These are phyloP conservation scores for Cryptus armator DNA, from an alignment of 2,888 invertebrate genomes.

Conservation along the genomic window DNA sequence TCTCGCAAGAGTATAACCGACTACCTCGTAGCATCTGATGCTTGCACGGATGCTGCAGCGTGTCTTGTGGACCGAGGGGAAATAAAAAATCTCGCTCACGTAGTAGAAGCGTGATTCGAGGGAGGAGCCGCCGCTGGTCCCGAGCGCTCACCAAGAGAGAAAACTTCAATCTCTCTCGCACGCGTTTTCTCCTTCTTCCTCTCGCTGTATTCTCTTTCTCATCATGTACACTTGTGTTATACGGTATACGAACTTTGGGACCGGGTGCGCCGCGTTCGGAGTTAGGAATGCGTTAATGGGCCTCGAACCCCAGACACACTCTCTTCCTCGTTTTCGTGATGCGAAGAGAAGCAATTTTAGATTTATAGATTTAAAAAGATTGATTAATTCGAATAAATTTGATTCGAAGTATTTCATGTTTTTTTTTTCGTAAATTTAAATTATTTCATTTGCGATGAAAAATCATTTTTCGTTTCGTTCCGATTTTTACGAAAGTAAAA, in stretches of 20 bases:
- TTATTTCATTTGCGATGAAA: no score
- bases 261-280: constrained; percentile 40
- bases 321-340: constrained; percentile 9
- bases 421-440: no score
- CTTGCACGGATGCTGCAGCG: constrained; percentile 32
- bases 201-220: constrained; percentile 6
- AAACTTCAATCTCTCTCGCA: constrained; percentile 37
- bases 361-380: neutral
- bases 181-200: constrained; percentile 1
- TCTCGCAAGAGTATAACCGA: constrained; percentile 52
- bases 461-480: no score
- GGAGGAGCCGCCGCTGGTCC: constrained; percentile 30
- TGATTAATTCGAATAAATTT: neutral
- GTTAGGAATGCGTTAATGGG: constrained; percentile 72
- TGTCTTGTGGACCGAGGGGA: constrained; percentile 29
- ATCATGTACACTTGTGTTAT: neutral
- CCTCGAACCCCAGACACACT: constrained; percentile 29
- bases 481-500: neutral
- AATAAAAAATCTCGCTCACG: constrained; percentile 49
- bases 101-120: constrained; percentile 63
- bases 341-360: neutral
- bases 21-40: constrained; percentile 35
- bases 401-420: neutral
- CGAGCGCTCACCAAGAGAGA: constrained; percentile 30
- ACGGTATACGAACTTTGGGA: constrained; percentile 21